These are phyloP conservation scores for Drosophila ambigua DNA, from an alignment of 1,140 invertebrate species.

Conservation along the genomic window DNA sequence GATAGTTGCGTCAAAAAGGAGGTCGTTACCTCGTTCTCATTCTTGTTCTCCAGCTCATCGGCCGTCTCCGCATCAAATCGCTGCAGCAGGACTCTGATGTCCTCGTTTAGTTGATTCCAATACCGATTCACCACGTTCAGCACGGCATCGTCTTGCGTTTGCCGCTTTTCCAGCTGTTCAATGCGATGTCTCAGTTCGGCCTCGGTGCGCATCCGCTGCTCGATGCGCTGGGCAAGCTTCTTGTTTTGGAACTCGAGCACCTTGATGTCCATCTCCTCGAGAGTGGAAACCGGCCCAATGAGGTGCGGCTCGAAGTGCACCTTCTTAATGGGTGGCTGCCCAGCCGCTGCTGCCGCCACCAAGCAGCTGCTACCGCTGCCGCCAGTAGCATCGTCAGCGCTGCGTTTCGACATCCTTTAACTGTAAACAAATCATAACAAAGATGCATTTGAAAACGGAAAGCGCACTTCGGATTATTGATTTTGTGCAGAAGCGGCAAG, in stretches of 20 bases:
- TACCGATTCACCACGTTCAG: slow-evolving; percentile 99
- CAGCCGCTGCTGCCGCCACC: slow-evolving; percentile 65
- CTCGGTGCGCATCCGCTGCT: slow-evolving; percentile 95
- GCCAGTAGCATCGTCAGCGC: slow-evolving; percentile 86
- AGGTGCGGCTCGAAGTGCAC: slow-evolving; percentile 97
- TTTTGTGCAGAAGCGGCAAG: slow-evolving; percentile 58
- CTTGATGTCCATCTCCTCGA: slow-evolving; percentile 99
- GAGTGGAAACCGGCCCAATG: slow-evolving; percentile 95
- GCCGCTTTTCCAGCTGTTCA: slow-evolving; percentile 97
- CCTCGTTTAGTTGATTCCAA: slow-evolving; percentile 99
- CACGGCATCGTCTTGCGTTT: slow-evolving; percentile 98
- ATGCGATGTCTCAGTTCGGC: slow-evolving; percentile 95
- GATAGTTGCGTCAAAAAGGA: slow-evolving; percentile 98
- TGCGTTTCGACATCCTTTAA: slow-evolving; percentile 89
- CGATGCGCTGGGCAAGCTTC: slow-evolving; percentile 96
- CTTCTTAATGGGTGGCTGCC: slow-evolving; percentile 92
- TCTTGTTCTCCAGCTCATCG: slow-evolving; percentile 97
- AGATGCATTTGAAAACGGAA: slow-evolving; percentile 21
- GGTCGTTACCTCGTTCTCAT: slow-evolving; percentile 98
- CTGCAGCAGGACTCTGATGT: slow-evolving; percentile 96
- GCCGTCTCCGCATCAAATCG: slow-evolving; percentile 98
- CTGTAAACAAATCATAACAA: slow-evolving; percentile 23
- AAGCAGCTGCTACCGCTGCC: slow-evolving; percentile 79
- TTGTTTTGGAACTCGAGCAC: slow-evolving; percentile 98
- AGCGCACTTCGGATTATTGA: slow-evolving; percentile 64